phyloP scores from a whole-genome alignment of 2,797 vertebrate species.

The Trematomus bernacchii region DNA sequence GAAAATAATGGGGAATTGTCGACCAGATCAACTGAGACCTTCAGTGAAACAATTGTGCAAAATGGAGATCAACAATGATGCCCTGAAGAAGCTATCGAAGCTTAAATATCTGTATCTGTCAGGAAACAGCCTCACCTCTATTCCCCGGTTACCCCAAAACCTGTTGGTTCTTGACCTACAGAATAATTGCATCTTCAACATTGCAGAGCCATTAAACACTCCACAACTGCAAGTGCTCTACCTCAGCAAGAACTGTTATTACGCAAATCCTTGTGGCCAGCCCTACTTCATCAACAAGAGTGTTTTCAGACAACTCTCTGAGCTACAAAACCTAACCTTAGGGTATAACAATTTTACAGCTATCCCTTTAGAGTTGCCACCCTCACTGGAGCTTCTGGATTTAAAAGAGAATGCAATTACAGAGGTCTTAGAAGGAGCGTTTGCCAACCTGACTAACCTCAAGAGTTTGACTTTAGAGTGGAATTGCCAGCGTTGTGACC shows the following conservation, averaged over 20 bases:
- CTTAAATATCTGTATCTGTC: slow-evolving; percentile 82
- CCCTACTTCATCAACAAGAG: slow-evolving; percentile 76
- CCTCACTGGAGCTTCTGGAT: slow-evolving; percentile 79
- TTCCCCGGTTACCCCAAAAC: slow-evolving; percentile 84
- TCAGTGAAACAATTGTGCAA: slow-evolving; percentile 70
- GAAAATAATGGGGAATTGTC: slow-evolving; percentile 86
- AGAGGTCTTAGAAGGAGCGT: slow-evolving; percentile 71
- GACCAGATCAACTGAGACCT: slow-evolving; percentile 68
- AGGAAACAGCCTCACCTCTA: slow-evolving; percentile 84
- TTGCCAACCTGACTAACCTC: slow-evolving; percentile 82
- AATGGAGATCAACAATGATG: slow-evolving; percentile 78
- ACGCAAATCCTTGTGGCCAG: slow-evolving; percentile 85
- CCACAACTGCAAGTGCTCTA: slow-evolving; percentile 74
- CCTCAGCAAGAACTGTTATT: slow-evolving; percentile 87
- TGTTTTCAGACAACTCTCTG: slow-evolving; percentile 78
- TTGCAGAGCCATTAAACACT: slow-evolving; percentile 74
- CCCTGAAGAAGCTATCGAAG: slow-evolving; percentile 78
- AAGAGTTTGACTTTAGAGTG: slow-evolving; percentile 84
- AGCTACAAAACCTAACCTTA: slow-evolving; percentile 82
- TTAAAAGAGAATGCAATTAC: slow-evolving; percentile 88
- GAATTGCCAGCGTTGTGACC: slow-evolving; percentile 92
- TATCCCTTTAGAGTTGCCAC: slow-evolving; percentile 85
- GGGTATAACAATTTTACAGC: slow-evolving; percentile 86
- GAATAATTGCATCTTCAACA: slow-evolving; percentile 82
- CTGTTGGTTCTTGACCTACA: slow-evolving; percentile 82